phyloP scores from a whole-genome alignment of 2,888 invertebrate genomes.

The Rhodophaea formosa region DNA sequence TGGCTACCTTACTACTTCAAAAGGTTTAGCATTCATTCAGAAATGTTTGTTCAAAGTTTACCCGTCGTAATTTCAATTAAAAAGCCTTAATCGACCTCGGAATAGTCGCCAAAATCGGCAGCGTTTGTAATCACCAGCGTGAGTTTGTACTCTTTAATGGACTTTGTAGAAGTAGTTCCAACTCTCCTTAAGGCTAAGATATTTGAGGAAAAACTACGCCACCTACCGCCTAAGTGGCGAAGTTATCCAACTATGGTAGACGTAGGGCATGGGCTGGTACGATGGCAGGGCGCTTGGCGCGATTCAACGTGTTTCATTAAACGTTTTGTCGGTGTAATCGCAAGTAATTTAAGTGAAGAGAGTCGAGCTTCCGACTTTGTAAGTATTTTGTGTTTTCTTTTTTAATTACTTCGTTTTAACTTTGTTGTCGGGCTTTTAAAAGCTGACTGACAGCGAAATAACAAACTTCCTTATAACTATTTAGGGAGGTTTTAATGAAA shows the following conservation, averaged over 20 bases:
- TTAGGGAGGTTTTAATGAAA: constrained; percentile 74
- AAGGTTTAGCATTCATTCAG: constrained; percentile 28
- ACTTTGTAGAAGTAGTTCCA: constrained; percentile 77
- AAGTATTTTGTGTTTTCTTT: constrained; percentile 81
- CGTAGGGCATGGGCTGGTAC: constrained; percentile 32
- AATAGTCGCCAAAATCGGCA: constrained; percentile 71
- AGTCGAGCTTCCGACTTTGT: constrained; percentile 80
- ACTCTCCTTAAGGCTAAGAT: constrained; percentile 79
- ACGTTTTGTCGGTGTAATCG: constrained; percentile 81
- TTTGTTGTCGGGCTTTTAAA: constrained; percentile 78
- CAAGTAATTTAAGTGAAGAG: constrained; percentile 81
- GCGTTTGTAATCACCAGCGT: constrained; percentile 74
- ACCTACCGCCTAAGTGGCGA: constrained; percentile 72
- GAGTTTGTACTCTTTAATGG: constrained; percentile 79
- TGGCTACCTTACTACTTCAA: constrained; percentile 23
- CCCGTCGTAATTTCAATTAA: constrained; percentile 67
- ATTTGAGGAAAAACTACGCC: constrained; percentile 78
- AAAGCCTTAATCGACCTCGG: constrained; percentile 66
- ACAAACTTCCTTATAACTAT: constrained; percentile 78
- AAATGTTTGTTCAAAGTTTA: constrained; percentile 44
- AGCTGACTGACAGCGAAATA: constrained; percentile 80
- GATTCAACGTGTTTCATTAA: constrained; percentile 81
- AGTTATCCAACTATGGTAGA: constrained; percentile 70
- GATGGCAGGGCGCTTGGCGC: constrained; percentile 64
- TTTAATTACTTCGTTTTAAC: constrained; percentile 81